Percentiles rank a stretch among this genome's conserved stretches.
phyloP scores from a whole-genome alignment of 2,888 invertebrate species.

The Dasysyrphus tricinctus region DNA sequence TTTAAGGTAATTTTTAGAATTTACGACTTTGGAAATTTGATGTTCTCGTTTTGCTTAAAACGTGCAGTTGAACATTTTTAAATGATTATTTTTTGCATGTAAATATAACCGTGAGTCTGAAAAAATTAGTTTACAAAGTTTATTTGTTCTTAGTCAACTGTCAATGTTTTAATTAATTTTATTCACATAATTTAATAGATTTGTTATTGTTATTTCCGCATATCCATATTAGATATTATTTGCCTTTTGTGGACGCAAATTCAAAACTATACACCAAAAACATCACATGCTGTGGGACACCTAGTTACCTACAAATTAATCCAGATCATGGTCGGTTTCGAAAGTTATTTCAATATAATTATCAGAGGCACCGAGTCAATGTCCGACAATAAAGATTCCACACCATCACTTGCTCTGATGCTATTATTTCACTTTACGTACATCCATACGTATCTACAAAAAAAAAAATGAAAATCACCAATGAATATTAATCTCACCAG shows the following conservation, averaged over 20 bases:
- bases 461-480: not conserved
- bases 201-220: not conserved
- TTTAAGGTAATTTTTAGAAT: no score
- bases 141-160: no score
- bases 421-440: not conserved
- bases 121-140: no score
- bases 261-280: not conserved
- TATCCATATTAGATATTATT: not conserved
- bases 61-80: no score
- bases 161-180: no score
- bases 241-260: not conserved
- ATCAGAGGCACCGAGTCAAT: no score
- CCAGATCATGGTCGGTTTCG: conserved; percentile 28
- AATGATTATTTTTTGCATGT: no score
- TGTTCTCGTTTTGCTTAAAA: no score
- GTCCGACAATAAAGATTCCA: conserved; percentile 19
- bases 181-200: no score
- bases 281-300: not conserved
- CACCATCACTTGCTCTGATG: conserved; percentile 3
- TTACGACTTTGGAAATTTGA: no score
- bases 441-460: not conserved
- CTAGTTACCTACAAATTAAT: not conserved
- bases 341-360: not conserved
- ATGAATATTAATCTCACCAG: conserved; percentile 18
- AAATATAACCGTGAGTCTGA: no score